Evolutionary conservation across 1,140 invertebrate genomes (phyloP).

Genomic region (Drosophila pseudoobscura): DNA sequence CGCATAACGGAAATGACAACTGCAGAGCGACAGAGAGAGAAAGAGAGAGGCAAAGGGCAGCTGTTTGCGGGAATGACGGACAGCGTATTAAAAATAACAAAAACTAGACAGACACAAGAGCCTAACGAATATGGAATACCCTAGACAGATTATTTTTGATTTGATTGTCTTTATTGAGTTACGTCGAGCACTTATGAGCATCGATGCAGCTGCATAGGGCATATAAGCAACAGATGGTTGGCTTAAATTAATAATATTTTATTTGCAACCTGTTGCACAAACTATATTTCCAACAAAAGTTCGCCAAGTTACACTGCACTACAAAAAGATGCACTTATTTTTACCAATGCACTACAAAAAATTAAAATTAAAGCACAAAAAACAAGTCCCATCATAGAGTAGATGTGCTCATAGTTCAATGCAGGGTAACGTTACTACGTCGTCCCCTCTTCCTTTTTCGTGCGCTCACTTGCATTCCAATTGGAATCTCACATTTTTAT

Average conservation of each 20-base stretch:
- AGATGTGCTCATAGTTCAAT: neutral
- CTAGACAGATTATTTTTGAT: constrained; percentile 7
- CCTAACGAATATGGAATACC: constrained; percentile 19
- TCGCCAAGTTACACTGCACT: too few relatives aligned
- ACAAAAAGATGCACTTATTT: too few relatives aligned
- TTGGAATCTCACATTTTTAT: constrained; percentile 14
- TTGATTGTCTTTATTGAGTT: constrained; percentile 11
- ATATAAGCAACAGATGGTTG: too few relatives aligned
- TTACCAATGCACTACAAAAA: too few relatives aligned
- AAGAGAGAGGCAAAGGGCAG: constrained; percentile 37
- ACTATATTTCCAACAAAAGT: too few relatives aligned
- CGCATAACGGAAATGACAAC: constrained; percentile 60
- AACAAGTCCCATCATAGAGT: too few relatives aligned
- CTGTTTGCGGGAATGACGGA: constrained; percentile 44
- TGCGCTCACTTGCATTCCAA: constrained; percentile 16
- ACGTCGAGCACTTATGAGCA: neutral
- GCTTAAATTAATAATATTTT: too few relatives aligned
- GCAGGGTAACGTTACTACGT: neutral
- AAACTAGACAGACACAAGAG: constrained; percentile 19
- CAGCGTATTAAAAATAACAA: constrained; percentile 57
- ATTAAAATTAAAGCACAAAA: too few relatives aligned
- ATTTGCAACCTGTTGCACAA: too few relatives aligned
- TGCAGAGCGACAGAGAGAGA: constrained; percentile 26
- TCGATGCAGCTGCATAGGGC: neutral
- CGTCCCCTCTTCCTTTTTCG: constrained; percentile 2